Evolutionary conservation across 2,797 vertebrate genomes (phyloP), one percentile per base, ranked within the genome.

Genomic region (Sparidentex hasta): DNA sequence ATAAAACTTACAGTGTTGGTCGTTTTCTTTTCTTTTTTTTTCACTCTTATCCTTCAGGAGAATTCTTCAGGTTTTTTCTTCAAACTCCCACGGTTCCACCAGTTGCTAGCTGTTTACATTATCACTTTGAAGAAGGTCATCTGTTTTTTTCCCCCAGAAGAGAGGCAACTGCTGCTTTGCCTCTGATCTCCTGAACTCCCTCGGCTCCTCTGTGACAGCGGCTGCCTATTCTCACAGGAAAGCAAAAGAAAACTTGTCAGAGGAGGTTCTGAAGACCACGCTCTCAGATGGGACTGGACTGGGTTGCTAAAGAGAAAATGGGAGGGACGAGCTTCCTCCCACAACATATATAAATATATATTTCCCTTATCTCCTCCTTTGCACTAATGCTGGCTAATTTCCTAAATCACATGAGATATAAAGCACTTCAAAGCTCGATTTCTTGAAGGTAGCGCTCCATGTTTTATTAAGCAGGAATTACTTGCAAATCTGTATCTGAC

Each of bases 91-190:
- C 87, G 46, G 71, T 88, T 90, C 84, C 81, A 84, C 86, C 66
- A 67, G 77, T 88, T 87, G 65, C 77, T 74, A 74, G 76, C 85
- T 93, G 91, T 94, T 94, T 94, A 94, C 90, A 87, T 90, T 91
- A 94, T 92, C 90, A 89, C 87, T 90, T 90, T 90, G 83, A 90
- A 88, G 86, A 86, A 83, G 92, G 91, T 94, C 89, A 92, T 92
- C 88, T 93, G 89, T 83, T 81, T 88, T 84, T 86, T 86, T 27
- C 27, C 29, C 88, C 78, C 86, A 86, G 79, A 83, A 74, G 87
- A 90, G 69, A 88, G 83, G 74, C 66, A 86, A 88, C 83, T 86
- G 80, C 88, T 81, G 91, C 87, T 90, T 81, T 87, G 87, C 71
- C 86, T 93, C 87, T 93, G 90, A 93, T 94, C 90, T 90, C 78